Evolutionary conservation across 2,113 vertebrate genomes (phyloP).

Genomic region (Antennarius striatus): DNA sequence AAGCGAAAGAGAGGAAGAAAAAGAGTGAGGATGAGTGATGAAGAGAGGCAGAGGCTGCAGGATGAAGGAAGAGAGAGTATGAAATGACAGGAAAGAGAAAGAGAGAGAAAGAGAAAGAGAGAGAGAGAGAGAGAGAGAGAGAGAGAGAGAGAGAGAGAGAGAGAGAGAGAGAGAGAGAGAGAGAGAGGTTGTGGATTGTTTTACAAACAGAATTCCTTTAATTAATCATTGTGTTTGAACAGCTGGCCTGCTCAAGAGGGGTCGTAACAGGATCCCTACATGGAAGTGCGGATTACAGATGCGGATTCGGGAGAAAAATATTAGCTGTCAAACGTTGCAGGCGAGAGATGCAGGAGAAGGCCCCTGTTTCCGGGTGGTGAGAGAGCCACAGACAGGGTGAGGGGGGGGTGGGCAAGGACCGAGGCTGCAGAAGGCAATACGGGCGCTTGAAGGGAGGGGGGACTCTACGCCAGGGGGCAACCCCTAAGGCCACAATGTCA

Average conservation of each 20-base stretch:
- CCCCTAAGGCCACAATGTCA: conserved; percentile 27
- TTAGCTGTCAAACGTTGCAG: conserved; percentile 79
- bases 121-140: conserved; percentile 50
- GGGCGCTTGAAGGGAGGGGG: conserved; percentile 24
- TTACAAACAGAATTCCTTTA: conserved; percentile 97
- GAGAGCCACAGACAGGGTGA: conserved; percentile 45
- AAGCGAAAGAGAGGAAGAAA: conserved; percentile 20
- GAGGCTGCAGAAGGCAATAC: conserved; percentile 42
- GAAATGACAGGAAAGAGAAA: conserved; percentile 5
- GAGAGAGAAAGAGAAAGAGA: conserved; percentile 32
- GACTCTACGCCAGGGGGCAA: conserved; percentile 41
- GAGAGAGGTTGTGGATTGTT: conserved; percentile 82
- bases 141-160: background rate
- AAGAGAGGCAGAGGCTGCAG: background rate
- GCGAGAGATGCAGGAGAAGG: conserved; percentile 72
- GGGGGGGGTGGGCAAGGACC: conserved; percentile 58
- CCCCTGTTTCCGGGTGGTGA: conserved; percentile 77
- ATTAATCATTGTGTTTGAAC: conserved; percentile 99
- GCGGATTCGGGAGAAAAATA: conserved; percentile 80
- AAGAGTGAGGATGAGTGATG: conserved; percentile 53
- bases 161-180: conserved; percentile 42
- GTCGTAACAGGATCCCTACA: conserved; percentile 80
- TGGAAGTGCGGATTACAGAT: conserved; percentile 81
- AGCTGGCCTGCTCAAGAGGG: conserved; percentile 87
- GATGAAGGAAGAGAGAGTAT: conserved; percentile 40